Evolutionary conservation across 2,888 invertebrate genomes (phyloP), one percentile per base, ranked within the genome.

Genomic region (Oscheius sp.): DNA sequence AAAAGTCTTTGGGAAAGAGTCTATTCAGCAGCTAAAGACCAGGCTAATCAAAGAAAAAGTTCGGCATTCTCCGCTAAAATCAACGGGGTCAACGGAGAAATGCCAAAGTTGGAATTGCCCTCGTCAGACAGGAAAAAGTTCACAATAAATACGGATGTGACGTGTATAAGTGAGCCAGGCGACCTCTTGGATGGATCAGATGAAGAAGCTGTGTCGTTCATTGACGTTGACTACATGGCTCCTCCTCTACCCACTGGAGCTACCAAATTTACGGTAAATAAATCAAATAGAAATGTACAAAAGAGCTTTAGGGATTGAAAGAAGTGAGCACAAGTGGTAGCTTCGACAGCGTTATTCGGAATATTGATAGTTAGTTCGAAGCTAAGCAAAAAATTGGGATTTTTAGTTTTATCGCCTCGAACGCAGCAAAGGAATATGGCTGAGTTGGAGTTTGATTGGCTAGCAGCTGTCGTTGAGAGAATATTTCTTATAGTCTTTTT

Each of bases 371-470:
- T 65, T n/a, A n/a, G n/a, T n/a, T n/a, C n/a, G n/a, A n/a, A n/a
- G n/a, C n/a, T n/a, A n/a, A n/a, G n/a, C n/a, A 17, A 48, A 6
- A n/a, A 23, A 10, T 12, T 6, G 10, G 10, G 15, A 15, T 61
- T 31, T 73, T 53, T 65, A 61, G 65, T 71, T 4, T n/a, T 65
- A 5, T 74, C 79, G 1, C 79, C 79, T 0, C 76, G 79, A 8
- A 72, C 75, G 12, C 65, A 72, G 29, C 82, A 80, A 42, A 73
- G 84, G 29, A 84, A 84, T 34, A 58, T 84, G 61, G 84, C 84
- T 10, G 82, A 84, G 72, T 75, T 84, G 55, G 84, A 84, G 69
- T 84, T 79, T 69, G 84, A 84, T 64, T 84, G 84, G 84, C 72
- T 84, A 52, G 84, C 84, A 12, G 84, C 84, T 1, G 78, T 84